Evolutionary conservation across 2,888 invertebrate species (phyloP).

Genomic region (Taenaris catops): DNA sequence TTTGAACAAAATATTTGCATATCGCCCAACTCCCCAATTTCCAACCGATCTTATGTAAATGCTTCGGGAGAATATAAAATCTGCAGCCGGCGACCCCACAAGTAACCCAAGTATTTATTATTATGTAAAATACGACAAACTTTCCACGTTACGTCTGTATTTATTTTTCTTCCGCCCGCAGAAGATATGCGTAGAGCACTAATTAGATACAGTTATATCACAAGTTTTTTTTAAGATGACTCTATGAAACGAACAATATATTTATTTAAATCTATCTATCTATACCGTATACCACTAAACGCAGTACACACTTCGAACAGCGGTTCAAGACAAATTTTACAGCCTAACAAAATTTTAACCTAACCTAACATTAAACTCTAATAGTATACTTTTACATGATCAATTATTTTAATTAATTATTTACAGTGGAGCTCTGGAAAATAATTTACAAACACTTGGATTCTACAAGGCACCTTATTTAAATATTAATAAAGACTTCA

Average conservation of each 20-base stretch:
- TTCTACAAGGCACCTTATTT: slow-evolving; percentile 76
- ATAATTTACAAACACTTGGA: slow-evolving; percentile 74
- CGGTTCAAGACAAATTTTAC: slow-evolving; percentile 62
- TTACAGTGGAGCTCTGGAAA: slow-evolving; percentile 70
- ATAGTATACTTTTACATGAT: slow-evolving; percentile 73
- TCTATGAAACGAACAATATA: slow-evolving; percentile 76
- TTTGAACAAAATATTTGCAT: slow-evolving; percentile 76
- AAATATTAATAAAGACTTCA: slow-evolving; percentile 73
- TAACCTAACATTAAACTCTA: slow-evolving; percentile 61
- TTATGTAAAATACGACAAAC: slow-evolving; percentile 62
- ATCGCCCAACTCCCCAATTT: slow-evolving; percentile 73
- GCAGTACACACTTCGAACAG: slow-evolving; percentile 47
- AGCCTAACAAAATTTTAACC: too few species aligned
- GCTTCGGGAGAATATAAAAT: slow-evolving; percentile 56
- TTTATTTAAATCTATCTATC: slow-evolving; percentile 60
- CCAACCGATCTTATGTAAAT: slow-evolving; percentile 69
- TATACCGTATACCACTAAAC: slow-evolving; percentile 45
- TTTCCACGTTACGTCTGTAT: slow-evolving; percentile 71
- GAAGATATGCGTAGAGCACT: slow-evolving; percentile 57
- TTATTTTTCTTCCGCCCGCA: slow-evolving; percentile 61
- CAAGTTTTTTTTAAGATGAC: slow-evolving; percentile 76
- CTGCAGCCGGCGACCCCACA: slow-evolving; percentile 70
- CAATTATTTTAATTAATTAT: slow-evolving; percentile 55
- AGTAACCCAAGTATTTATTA: slow-evolving; percentile 49
- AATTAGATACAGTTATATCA: slow-evolving; percentile 76